Percentiles rank a stretch among this genome's conserved stretches.
Evolutionary conservation across 2,113 vertebrate species (phyloP).

Genomic region (Festucalex cinctus): DNA sequence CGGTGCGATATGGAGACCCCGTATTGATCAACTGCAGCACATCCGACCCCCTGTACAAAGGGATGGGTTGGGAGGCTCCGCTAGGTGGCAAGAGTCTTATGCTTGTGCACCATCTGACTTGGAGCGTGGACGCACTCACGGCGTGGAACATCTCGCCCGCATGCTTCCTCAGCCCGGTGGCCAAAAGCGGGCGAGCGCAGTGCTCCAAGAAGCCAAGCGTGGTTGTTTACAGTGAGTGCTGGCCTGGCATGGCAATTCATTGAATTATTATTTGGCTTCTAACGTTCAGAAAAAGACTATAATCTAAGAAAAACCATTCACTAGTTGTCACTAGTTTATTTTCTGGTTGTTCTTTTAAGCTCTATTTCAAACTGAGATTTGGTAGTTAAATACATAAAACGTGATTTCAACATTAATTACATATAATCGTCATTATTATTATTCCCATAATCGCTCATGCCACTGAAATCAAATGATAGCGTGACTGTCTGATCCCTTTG

Average conservation of each 20-base stretch:
- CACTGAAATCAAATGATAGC: not conserved
- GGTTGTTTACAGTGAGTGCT: constrained; percentile 62
- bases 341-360: too few relatives aligned
- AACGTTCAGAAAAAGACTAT: too few relatives aligned
- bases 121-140: constrained; percentile 33
- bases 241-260: too few relatives aligned
- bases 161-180: not conserved
- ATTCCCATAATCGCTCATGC: too few relatives aligned
- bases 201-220: rapidly evolving
- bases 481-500: not conserved
- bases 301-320: too few relatives aligned
- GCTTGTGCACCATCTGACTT: not conserved
- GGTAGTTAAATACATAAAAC: too few relatives aligned
- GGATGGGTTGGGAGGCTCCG: constrained; percentile 53
- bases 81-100: rapidly evolving
- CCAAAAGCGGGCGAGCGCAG: rapidly evolving
- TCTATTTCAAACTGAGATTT: too few relatives aligned
- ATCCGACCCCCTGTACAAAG: rapidly evolving
- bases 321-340: too few relatives aligned
- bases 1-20: constrained; percentile 56
- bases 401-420: too few relatives aligned
- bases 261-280: too few relatives aligned
- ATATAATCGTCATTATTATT: too few relatives aligned
- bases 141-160: rapidly evolving
- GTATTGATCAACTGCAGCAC: constrained; percentile 55